Conservation (phyloP, 2,888 invertebrate species). For the Malachius bipustulatus region DNA sequence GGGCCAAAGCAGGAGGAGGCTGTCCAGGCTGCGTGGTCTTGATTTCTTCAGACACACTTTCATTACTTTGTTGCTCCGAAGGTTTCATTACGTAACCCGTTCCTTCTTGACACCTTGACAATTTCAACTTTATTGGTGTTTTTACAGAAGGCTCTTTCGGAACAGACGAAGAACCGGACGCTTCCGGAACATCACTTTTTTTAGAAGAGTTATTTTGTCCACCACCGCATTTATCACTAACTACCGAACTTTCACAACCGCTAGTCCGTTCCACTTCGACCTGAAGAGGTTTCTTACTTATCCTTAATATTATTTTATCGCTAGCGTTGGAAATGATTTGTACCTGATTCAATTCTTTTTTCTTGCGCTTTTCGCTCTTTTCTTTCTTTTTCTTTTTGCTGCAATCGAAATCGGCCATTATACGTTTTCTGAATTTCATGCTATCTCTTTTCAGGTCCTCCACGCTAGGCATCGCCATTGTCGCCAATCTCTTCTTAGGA, state of each 20-base stretch:
- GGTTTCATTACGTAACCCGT: conserved; percentile 51
- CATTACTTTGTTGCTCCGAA: conserved; percentile 24
- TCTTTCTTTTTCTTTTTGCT: conserved; percentile 39
- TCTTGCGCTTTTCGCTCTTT: conserved; percentile 46
- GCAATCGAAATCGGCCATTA: conserved; percentile 74
- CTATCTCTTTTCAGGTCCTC: conserved; percentile 74
- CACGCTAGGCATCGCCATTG: conserved; percentile 53
- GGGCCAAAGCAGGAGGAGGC: conserved; percentile 24
- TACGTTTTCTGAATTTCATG: conserved; percentile 74
- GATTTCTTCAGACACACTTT: conserved; percentile 28
- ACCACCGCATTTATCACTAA: conserved; percentile 11
- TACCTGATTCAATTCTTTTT: conserved; percentile 42
- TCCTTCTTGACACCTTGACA: conserved; percentile 70
- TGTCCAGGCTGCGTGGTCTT: conserved; percentile 28
- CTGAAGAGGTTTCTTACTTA: conserved; percentile 41
- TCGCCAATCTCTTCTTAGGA: conserved; percentile 67
- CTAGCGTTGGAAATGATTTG: conserved; percentile 46
- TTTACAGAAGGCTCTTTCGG: conserved; percentile 30
- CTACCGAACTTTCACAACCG: conserved; percentile 14
- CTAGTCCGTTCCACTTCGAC: conserved; percentile 24
- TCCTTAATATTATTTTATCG: conserved; percentile 66
- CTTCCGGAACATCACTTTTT: conserved; percentile 32
- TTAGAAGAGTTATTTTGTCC: conserved; percentile 14
- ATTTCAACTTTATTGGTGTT: conserved; percentile 73
- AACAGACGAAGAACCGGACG: conserved; percentile 39